Percentiles rank a stretch among this genome's conserved stretches.
phyloP scores from a whole-genome alignment of 2,113 vertebrate genomes.

The Syngnathus typhle region DNA sequence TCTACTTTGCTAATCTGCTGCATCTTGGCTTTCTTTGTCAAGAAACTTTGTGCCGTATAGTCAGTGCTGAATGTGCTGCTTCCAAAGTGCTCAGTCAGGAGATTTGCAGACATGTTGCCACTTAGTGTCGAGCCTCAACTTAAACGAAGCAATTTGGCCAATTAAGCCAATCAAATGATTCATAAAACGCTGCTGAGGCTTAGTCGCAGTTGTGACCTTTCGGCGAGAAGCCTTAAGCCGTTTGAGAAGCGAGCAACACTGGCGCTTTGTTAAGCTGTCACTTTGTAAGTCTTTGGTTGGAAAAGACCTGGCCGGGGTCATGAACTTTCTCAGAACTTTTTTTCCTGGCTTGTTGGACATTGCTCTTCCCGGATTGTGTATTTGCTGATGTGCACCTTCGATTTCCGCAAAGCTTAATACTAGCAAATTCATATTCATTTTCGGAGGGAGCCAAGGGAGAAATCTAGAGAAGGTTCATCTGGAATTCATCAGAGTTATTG shows the following conservation, averaged over 20 bases:
- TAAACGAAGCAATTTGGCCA: conserved; percentile 10
- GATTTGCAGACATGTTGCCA: conserved; percentile 7
- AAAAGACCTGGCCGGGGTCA: background rate
- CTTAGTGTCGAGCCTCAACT: conserved; percentile 2
- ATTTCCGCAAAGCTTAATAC: background rate
- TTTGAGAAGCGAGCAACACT: background rate
- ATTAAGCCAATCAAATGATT: conserved; percentile 19
- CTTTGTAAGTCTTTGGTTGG: background rate
- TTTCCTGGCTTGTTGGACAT: background rate
- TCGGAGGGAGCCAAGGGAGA: background rate
- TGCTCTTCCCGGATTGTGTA: background rate
- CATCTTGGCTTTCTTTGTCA: conserved; percentile 27
- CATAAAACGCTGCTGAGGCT: conserved; percentile 2
- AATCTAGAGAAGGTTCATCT: background rate
- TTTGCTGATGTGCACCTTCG: background rate
- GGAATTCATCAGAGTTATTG: background rate
- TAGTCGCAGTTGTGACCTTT: conserved; percentile 13
- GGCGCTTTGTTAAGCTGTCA: too few species aligned
- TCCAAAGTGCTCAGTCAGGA: conserved; percentile 24
- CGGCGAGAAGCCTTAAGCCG: background rate
- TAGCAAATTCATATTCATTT: background rate
- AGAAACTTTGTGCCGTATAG: conserved; percentile 17
- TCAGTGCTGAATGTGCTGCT: conserved; percentile 5
- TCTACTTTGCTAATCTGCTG: conserved; percentile 26
- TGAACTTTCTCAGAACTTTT: background rate